Percentiles rank a stretch among this genome's conserved stretches.
Evolutionary conservation across 2,113 vertebrate genomes (phyloP).

Genomic region (Nothoprocta perdicaria): DNA sequence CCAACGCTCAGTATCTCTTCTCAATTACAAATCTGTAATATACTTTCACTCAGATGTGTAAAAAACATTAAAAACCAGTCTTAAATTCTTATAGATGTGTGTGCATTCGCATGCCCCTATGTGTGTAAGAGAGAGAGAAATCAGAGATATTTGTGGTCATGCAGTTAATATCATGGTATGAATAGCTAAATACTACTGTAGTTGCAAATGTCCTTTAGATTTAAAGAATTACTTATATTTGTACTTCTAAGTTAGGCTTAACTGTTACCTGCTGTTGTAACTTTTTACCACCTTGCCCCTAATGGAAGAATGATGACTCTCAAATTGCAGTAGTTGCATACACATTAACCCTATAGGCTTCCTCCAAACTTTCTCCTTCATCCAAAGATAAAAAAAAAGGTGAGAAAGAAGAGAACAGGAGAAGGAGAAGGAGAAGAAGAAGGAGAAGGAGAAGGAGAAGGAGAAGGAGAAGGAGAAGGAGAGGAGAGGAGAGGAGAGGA

Average conservation of each 20-base stretch:
- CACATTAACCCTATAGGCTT: not conserved
- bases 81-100: not conserved
- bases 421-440: not conserved
- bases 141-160: not conserved
- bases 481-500: not conserved
- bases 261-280: not conserved
- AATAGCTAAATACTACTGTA: not conserved
- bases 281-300: not conserved
- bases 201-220: not conserved
- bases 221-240: not conserved
- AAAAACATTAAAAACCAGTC: not conserved
- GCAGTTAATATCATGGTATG: not conserved
- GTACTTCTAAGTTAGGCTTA: not conserved
- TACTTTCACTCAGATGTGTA: not conserved
- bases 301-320: not conserved
- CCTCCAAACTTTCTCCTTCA: not conserved
- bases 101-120: no score
- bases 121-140: not conserved
- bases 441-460: no score
- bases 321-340: not conserved
- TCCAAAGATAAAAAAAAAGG: not conserved
- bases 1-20: not conserved
- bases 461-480: no score
- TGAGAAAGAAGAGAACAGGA: not conserved
- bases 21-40: not conserved